Conservation (phyloP, 2,113 vertebrate species). For the Nettapus auritus region DNA sequence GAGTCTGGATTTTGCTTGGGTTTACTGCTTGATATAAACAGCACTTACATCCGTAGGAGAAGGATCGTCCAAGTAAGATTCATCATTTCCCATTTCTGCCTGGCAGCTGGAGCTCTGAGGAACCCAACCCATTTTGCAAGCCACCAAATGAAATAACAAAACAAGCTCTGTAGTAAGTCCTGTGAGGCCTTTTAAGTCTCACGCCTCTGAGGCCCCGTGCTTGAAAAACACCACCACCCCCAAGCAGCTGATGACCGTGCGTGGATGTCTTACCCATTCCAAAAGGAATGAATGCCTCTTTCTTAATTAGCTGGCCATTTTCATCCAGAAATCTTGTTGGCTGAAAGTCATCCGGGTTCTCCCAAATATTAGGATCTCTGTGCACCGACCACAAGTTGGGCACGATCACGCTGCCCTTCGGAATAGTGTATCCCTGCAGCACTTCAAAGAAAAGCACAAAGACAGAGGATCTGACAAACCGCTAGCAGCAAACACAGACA, state of each 20-base stretch:
- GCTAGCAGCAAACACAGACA: background rate
- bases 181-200: background rate
- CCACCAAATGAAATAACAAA: background rate
- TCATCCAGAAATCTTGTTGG: conserved; percentile 89
- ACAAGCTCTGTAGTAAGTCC: background rate
- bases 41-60: background rate
- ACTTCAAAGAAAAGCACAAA: conserved; percentile 73
- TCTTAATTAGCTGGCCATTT: conserved; percentile 87
- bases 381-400: conserved; percentile 94
- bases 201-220: accelerated
- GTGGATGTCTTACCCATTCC: conserved; percentile 86
- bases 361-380: conserved; percentile 90
- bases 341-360: conserved; percentile 87
- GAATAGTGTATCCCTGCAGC: conserved; percentile 91
- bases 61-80: background rate
- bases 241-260: background rate
- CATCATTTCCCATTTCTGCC: background rate
- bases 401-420: conserved; percentile 88
- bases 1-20: background rate
- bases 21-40: background rate
- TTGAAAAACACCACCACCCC: background rate
- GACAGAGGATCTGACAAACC: background rate
- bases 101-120: background rate
- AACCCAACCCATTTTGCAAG: background rate
- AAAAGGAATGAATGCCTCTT: conserved; percentile 92